Evolutionary conservation across 2,888 invertebrate genomes (phyloP).

Genomic region (Tethea ocularis): DNA sequence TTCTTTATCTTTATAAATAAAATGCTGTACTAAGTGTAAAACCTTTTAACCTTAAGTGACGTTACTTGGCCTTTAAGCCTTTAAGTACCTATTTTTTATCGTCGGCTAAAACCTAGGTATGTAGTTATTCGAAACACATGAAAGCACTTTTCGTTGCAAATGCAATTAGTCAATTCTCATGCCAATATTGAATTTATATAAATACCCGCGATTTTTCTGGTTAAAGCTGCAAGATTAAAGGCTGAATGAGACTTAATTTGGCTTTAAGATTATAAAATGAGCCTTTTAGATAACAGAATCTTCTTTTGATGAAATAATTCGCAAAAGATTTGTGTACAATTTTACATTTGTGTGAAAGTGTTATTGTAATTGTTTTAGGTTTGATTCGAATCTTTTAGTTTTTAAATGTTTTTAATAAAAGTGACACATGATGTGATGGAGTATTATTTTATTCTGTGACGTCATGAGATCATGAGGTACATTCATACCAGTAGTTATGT

Average conservation of each 20-base stretch:
- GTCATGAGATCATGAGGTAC: no score
- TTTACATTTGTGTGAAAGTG: no score
- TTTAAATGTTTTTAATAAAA: no score
- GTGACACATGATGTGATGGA: no score
- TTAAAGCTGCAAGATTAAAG: neutral
- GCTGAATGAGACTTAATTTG: neutral
- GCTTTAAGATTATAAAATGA: neutral
- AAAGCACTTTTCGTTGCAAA: neutral
- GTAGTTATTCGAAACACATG: neutral
- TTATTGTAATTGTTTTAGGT: neutral
- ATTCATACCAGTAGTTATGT: no score
- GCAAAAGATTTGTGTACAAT: no score
- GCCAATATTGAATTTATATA: neutral
- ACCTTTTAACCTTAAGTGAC: neutral
- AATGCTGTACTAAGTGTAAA: neutral
- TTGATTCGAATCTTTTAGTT: neutral
- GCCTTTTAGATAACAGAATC: neutral
- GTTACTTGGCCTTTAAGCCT: neutral
- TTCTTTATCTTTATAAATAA: no score
- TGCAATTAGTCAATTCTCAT: neutral
- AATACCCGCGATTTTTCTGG: neutral
- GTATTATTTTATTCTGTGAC: no score
- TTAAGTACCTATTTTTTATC: no score
- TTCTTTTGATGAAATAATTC: neutral
- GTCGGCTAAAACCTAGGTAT: neutral